These are phyloP conservation scores for Rhineura floridana DNA, from an alignment of 2,113 vertebrate species.

Conservation along the genomic window DNA sequence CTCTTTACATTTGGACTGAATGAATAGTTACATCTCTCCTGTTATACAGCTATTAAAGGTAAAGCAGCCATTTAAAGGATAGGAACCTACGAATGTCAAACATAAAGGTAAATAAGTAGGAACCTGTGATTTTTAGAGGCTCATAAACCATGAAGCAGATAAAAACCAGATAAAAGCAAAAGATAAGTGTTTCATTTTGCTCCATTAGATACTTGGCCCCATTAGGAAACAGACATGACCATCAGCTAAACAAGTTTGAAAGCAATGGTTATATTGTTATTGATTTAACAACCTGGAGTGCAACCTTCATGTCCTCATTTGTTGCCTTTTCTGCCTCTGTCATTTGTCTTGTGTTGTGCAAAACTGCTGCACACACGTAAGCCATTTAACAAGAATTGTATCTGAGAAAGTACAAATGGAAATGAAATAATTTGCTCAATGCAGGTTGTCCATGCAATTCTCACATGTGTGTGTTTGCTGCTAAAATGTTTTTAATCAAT, in stretches of 20 bases:
- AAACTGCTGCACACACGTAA: not conserved
- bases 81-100: not conserved
- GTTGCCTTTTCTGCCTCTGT: not conserved
- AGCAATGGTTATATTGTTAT: not conserved
- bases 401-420: not conserved
- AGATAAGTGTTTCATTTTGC: not conserved
- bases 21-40: not conserved
- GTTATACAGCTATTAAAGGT: not conserved
- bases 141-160: constrained; percentile 1
- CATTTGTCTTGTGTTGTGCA: not conserved
- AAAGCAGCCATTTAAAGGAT: not conserved
- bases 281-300: constrained; percentile 4
- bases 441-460: not conserved
- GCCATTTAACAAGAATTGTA: not conserved
- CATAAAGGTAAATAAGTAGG: not conserved
- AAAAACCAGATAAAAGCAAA: constrained; percentile 12
- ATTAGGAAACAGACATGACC: constrained; percentile 6
- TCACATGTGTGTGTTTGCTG: not conserved
- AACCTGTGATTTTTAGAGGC: not conserved
- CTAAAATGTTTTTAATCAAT: not conserved
- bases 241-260: constrained; percentile 16
- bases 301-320: not conserved
- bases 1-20: too few species aligned
- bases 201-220: not conserved
- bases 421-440: not conserved